Conservation (phyloP, 2,797 vertebrate species). For the Halcyon smyrnensis region DNA sequence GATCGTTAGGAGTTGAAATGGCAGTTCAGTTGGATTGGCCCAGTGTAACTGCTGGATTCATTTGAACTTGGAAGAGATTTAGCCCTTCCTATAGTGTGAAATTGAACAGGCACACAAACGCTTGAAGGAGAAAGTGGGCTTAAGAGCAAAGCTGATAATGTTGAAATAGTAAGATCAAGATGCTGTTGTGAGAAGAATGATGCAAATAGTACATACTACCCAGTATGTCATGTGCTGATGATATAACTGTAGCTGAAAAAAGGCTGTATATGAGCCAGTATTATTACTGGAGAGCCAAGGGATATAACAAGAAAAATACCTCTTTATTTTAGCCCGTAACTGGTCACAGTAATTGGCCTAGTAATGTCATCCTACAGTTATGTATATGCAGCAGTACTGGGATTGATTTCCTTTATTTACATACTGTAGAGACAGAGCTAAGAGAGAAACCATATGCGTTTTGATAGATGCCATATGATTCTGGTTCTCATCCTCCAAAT, state of each 20-base stretch:
- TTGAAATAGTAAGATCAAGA: not conserved
- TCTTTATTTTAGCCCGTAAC: not conserved
- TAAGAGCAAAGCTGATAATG: not conserved
- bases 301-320: not conserved
- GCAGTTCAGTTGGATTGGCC: not conserved
- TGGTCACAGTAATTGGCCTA: not conserved
- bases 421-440: not conserved
- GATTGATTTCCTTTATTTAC: not conserved
- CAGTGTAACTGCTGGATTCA: not conserved
- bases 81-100: not conserved
- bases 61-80: not conserved
- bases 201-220: not conserved
- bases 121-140: not conserved
- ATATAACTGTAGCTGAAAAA: not conserved
- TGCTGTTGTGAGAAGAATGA: not conserved
- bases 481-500: conserved; percentile 11
- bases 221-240: accelerated
- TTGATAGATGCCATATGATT: conserved; percentile 48
- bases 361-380: not conserved
- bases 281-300: not conserved
- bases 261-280: not conserved
- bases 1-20: not conserved
- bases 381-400: conserved; percentile 2
- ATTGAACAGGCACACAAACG: not conserved
- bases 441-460: conserved; percentile 28